Conservation (phyloP, 1,140 invertebrate genomes). For the Lethocerus indicus region DNA sequence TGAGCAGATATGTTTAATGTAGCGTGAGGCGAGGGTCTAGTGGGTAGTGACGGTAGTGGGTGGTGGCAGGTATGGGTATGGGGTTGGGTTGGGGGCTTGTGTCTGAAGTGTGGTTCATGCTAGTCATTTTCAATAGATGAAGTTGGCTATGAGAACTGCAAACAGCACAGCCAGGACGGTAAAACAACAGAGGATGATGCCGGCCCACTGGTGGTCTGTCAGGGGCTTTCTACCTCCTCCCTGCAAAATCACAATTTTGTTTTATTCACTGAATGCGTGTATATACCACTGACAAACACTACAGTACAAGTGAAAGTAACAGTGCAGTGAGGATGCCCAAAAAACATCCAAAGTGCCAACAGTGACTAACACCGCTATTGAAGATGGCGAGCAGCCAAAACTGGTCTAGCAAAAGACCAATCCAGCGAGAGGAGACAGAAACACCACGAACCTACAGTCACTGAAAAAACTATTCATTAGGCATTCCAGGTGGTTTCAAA, state of each 20-base stretch:
- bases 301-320: not conserved
- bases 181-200: slow-evolving; percentile 40
- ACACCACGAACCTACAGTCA: too few species aligned
- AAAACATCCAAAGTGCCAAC: slow-evolving; percentile 16
- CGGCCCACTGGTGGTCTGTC: slow-evolving; percentile 43
- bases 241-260: too few species aligned
- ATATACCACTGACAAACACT: slow-evolving; percentile 8
- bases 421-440: not conserved
- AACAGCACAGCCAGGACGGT: slow-evolving; percentile 41
- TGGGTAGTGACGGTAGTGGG: too few species aligned
- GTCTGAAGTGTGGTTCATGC: not conserved
- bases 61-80: too few species aligned
- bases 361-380: slow-evolving; percentile 12
- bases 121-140: slow-evolving; percentile 4
- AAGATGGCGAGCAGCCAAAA: not conserved
- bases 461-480: too few species aligned
- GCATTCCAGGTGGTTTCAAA: too few species aligned
- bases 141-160: slow-evolving; percentile 34
- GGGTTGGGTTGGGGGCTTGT: not conserved
- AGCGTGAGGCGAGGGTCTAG: too few species aligned
- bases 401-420: not conserved
- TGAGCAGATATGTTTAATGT: too few species aligned
- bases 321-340: too few species aligned
- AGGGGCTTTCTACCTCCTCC: slow-evolving; percentile 28
- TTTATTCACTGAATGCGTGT: too few species aligned